phyloP scores from a whole-genome alignment of 2,797 vertebrate genomes.

The Sebastes aleutianus region DNA sequence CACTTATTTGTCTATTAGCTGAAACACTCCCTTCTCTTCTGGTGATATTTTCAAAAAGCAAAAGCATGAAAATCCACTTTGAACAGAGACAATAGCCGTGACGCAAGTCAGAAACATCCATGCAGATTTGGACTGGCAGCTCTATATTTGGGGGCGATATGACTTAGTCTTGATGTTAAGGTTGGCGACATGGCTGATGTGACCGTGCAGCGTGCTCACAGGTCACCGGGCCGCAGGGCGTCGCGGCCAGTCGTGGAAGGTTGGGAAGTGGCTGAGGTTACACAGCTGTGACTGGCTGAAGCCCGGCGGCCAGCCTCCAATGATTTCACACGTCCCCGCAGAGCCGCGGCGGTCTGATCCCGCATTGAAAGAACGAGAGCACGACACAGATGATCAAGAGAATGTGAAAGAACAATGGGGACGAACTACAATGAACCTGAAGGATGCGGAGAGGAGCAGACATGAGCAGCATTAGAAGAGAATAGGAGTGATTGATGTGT shows the following conservation, averaged over 20 bases:
- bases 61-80: constrained; percentile 19
- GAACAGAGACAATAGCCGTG: constrained; percentile 18
- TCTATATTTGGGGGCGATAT: constrained; percentile 56
- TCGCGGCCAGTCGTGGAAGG: constrained; percentile 37
- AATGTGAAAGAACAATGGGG: constrained; percentile 52
- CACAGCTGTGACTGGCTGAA: constrained; percentile 64
- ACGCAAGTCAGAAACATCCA: constrained; percentile 17
- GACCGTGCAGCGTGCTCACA: constrained; percentile 36
- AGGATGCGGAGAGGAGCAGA: constrained; percentile 8
- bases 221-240: constrained; percentile 47
- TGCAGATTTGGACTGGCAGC: constrained; percentile 57
- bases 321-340: constrained; percentile 36
- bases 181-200: constrained; percentile 41
- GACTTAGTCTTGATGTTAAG: constrained; percentile 58
- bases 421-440: constrained; percentile 21
- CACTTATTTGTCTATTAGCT: background rate
- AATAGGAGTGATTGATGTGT: constrained; percentile 36
- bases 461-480: background rate
- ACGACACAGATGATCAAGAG: constrained; percentile 48
- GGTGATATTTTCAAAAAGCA: constrained; percentile 5
- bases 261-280: constrained; percentile 59
- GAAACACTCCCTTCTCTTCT: background rate
- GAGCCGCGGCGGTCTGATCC: constrained; percentile 37
- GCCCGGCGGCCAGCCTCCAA: constrained; percentile 26
- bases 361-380: constrained; percentile 30